Base-by-base conservation (phyloP, 2,797 vertebrate genomes). In the Alfaro cultratus region DNA sequence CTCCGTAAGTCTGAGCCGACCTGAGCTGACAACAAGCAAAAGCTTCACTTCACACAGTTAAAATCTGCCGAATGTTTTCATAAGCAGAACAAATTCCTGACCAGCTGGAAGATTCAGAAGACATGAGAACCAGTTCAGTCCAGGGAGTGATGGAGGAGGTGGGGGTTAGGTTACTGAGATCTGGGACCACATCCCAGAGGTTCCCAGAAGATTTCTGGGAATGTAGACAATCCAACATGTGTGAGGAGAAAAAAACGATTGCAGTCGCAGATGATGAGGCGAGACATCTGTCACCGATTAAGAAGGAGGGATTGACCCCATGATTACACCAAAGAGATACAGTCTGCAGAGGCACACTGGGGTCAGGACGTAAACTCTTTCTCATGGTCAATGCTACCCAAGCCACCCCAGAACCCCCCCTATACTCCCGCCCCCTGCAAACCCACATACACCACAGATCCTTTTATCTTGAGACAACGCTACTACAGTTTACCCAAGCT, bases 241-340 rank as follows among this genome's bases (percentile, higher is more conserved):
- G 82, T 78, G 31, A 78, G 81, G 13, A 29, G 26, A 16, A 62
- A 62, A 78, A 77, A 75, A 53, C 62, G 71, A 86, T 26, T 72
- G 80, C 64, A 81, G 71, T 72, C 74, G 81, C 29, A 68, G 78
- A 75, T 13, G 47, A 53, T 31, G 77, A 78, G 76, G 74, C 77
- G 46, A 73, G 79, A 91, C 91, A 95, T 94, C 87, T 94, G 92
- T 85, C 82, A 51, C 78, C 82, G 86, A 93, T 93, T 93, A 91
- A 75, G 85, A 75, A 80, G 78, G 68, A 88, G 73, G 83, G 85
- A 84, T 78, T 86, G 79, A 86, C 87, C 77, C 77, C 84, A 85
- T 76, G 79, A 85, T 87, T 79, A 76, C 68, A 39, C 41, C 80
- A 76, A 55, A 79, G 75, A 83, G 79, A 80, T 83, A 75, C 79